Base-by-base conservation (phyloP, 2,888 invertebrate species). In the Noctuana brunneofusca region DNA sequence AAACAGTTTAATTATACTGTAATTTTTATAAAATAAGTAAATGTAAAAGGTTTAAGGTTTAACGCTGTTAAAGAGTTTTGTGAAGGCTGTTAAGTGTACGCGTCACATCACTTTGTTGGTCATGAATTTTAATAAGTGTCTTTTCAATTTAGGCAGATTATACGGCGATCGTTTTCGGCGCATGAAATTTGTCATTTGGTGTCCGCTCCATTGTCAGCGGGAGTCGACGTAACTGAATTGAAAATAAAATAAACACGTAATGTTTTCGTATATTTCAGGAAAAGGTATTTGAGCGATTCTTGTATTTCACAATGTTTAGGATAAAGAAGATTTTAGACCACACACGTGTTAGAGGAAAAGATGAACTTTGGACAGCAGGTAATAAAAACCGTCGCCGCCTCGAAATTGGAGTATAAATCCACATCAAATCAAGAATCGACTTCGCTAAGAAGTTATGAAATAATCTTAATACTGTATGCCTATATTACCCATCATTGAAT, bases 131-230 rank as follows among this genome's bases (percentile, higher is more conserved):
- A 43, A 46, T 48, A 50, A 14, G 32, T 54, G 64, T 64, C 58
- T 62, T 58, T 71, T 64, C 58, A 66, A 81, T 70, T 79, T 69
- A 70, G 71, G 62, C 66, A 72, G 66, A 22, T 73, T 71, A 60
- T 55, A 68, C 58, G 62, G 49, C 63, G 62, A 53, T 8, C 59
- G 66, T 67, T 63, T 71, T 74, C 78, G 68, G 62, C 41, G 48
- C 62, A n/a, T 75, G 77, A 79, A 74, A 75, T 81, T 80, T 84
- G 85, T 84, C 81, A 80, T 81, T 80, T 67, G 71, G 67, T 63
- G 65, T 72, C 71, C 64, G 70, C 69, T 64, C 50, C 55, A 54
- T 66, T 68, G 68, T 60, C 64, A 64, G 68, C 67, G 69, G 69
- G 73, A 69, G 72, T 52, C 66, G 58, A 56, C 65, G 64, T 65